Evolutionary conservation across 2,888 invertebrate genomes (phyloP), one percentile per base, ranked within the genome.

Genomic region (Netelia virgata): DNA sequence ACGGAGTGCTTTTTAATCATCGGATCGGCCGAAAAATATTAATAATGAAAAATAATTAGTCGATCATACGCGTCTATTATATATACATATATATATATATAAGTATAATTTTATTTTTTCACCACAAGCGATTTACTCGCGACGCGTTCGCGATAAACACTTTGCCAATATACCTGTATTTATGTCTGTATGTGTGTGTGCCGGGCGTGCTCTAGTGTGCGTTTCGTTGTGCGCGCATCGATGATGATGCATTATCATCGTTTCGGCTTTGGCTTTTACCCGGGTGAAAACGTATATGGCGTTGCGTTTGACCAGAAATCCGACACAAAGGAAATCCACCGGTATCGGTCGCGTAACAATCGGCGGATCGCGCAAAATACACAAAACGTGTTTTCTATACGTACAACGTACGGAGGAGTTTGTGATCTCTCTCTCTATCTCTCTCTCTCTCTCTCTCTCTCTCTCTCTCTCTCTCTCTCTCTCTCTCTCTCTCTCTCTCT

Each of bases 261-360:
- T 74, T 74, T 78, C n/a, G 73, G 55, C 57, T 74, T 77, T 74
- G 77, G 77, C 72, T 76, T 79, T 84, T 70, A 64, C 57, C 72
- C 28, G 23, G 23, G 64, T 53, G 64, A 79, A 73, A 79, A 23
- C 41, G 61, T 36, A 28, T 23, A 18, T 57, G 47, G 41, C 14
- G 23, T 72, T 66, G 73, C 59, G 84, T 84, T 81, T 84, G 81
- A 81, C 81, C 84, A 78, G 84, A 84, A 84, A 84, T 85, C 72
- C 82, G 84, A 79, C 70, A 82, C 82, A 82, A 85, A 85, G 78
- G 78, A 81, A 75, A 75, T 78, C 64, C 43, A 28, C 28, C 73
- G 66, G 59, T 82, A 78, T 69, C 77, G 70, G 36, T 64, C 50
- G 41, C 70, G 57, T 57, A 57, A 16, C 16, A n/a, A 53, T 53